A percentile compares a stretch with the other conserved stretches of the same genome.
Evolutionary conservation across 2,888 invertebrate species (phyloP).

Genomic region (Plebejus anna): DNA sequence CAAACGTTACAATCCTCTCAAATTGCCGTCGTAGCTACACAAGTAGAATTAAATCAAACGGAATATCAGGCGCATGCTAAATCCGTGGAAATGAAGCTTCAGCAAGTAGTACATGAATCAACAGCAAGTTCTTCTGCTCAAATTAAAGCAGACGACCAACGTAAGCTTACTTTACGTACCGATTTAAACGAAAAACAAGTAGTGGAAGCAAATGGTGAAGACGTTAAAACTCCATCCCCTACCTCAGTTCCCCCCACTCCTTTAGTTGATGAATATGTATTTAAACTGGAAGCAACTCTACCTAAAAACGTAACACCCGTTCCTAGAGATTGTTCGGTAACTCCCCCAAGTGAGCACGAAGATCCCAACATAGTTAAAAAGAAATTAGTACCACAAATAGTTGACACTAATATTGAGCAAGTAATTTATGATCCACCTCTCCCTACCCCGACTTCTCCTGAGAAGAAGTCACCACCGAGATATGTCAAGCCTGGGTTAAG

Average conservation of each 20-base stretch:
- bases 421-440: constrained; percentile 62
- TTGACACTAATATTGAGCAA: constrained; percentile 56
- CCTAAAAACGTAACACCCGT: constrained; percentile 54
- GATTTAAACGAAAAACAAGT: constrained; percentile 35
- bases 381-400: constrained; percentile 61
- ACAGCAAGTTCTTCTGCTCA: constrained; percentile 1
- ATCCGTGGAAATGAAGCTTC: not conserved
- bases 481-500: constrained; percentile 49
- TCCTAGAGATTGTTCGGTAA: constrained; percentile 47
- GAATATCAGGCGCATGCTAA: constrained; percentile 1
- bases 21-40: not conserved
- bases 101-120: constrained; percentile 19
- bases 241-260: constrained; percentile 61
- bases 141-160: constrained; percentile 22
- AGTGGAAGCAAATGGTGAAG: constrained; percentile 37
- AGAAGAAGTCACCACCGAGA: constrained; percentile 48
- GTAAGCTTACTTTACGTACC: constrained; percentile 27
- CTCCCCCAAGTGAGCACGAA: constrained; percentile 50
- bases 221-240: constrained; percentile 44
- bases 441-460: constrained; percentile 52
- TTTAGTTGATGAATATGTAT: constrained; percentile 67
- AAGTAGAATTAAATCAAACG: not conserved
- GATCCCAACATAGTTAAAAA: constrained; percentile 63
- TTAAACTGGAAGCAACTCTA: constrained; percentile 57
- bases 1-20: constrained; percentile 21